Conservation (phyloP, 2,113 vertebrate genomes). For the Halichoeres trimaculatus region DNA sequence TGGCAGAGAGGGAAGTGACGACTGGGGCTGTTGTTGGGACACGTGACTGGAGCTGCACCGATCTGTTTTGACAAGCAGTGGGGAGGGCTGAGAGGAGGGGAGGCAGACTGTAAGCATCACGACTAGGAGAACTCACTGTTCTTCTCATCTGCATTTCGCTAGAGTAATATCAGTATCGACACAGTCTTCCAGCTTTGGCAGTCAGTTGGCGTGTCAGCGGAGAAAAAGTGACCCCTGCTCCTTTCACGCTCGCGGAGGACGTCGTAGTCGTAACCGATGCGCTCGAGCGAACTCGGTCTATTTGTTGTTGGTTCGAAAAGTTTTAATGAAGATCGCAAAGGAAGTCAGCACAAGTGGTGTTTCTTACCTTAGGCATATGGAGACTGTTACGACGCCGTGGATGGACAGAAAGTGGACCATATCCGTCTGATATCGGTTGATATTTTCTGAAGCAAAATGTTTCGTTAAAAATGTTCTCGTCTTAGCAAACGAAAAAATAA, state of each 20-base stretch:
- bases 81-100: slow-evolving; percentile 65
- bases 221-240: background rate
- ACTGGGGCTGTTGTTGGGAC: slow-evolving; percentile 75
- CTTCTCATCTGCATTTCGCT: slow-evolving; percentile 58
- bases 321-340: slow-evolving; percentile 66
- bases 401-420: slow-evolving; percentile 16
- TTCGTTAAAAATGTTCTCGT: slow-evolving; percentile 29
- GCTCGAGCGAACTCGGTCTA: slow-evolving; percentile 6
- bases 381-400: slow-evolving; percentile 3
- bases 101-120: slow-evolving; percentile 76
- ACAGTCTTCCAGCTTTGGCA: background rate
- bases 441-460: slow-evolving; percentile 8
- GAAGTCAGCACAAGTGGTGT: slow-evolving; percentile 61
- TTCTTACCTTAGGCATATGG: slow-evolving; percentile 43
- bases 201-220: slow-evolving; percentile 1
- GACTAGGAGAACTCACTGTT: slow-evolving; percentile 52
- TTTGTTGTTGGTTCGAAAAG: slow-evolving; percentile 68
- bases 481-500: slow-evolving; percentile 9
- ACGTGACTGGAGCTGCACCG: slow-evolving; percentile 80
- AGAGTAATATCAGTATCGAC: slow-evolving; percentile 20
- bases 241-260: background rate
- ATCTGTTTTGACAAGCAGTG: slow-evolving; percentile 87
- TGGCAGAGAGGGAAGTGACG: slow-evolving; percentile 74
- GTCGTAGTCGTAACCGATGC: slow-evolving; percentile 12
- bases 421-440: slow-evolving; percentile 18